These are phyloP conservation scores for Aspidapion aeneum DNA, from an alignment of 2,888 invertebrate genomes.

Conservation along the genomic window DNA sequence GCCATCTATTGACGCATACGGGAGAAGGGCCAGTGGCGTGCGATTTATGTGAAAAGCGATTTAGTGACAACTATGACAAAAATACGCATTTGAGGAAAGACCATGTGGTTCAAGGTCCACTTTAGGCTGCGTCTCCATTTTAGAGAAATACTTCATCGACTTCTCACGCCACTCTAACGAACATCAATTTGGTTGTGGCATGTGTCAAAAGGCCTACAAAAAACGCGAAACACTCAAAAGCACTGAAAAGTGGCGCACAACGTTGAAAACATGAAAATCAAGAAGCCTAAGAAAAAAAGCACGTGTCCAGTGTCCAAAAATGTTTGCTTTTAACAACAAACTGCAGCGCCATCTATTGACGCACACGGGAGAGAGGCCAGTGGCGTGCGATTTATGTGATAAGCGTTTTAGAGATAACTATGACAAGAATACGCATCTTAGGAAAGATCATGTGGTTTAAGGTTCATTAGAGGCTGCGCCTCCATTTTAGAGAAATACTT, in stretches of 20 bases:
- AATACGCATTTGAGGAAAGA: slow-evolving; percentile 34
- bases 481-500: too few relatives aligned
- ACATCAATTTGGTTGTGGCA: slow-evolving; percentile 44
- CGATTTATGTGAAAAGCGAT: slow-evolving; percentile 33
- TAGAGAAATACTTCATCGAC: too few relatives aligned
- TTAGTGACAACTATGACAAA: slow-evolving; percentile 35
- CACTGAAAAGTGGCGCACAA: slow-evolving; percentile 33
- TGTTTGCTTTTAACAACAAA: slow-evolving; percentile 35
- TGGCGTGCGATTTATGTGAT: slow-evolving; percentile 33
- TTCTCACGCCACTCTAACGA: slow-evolving; percentile 36
- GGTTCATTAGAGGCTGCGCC: too few relatives aligned
- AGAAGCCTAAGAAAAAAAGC: slow-evolving; percentile 41
- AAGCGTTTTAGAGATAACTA: slow-evolving; percentile 36
- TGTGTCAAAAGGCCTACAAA: slow-evolving; percentile 53
- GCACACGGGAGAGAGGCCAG: slow-evolving; percentile 36
- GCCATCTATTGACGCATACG: slow-evolving; percentile 35
- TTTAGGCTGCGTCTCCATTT: too few relatives aligned
- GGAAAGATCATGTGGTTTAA: slow-evolving; percentile 31
- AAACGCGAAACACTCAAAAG: slow-evolving; percentile 40
- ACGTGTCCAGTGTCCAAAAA: slow-evolving; percentile 33
- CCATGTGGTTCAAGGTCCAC: slow-evolving; percentile 28
- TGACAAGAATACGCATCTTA: slow-evolving; percentile 34
- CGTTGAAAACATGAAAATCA: slow-evolving; percentile 39
- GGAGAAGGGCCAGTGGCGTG: slow-evolving; percentile 36
- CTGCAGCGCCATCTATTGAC: slow-evolving; percentile 35